A percentile compares a stretch with the other conserved stretches of the same genome.
phyloP scores from a whole-genome alignment of 2,113 vertebrate species.

The Hippocampus guttulatus region DNA sequence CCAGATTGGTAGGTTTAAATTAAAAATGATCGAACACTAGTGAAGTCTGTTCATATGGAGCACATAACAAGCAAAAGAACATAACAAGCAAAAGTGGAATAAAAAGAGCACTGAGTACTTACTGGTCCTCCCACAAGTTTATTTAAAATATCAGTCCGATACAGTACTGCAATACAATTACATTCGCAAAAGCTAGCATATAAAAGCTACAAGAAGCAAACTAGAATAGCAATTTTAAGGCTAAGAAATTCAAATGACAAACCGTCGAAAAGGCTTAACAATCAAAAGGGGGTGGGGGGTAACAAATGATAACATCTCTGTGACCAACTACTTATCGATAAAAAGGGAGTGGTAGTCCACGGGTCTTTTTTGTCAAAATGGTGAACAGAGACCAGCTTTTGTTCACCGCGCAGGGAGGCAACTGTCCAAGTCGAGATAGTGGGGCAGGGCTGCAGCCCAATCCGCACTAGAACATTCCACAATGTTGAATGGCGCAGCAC shows the following conservation, averaged over 20 bases:
- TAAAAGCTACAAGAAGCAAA: neutral
- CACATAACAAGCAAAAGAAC: neutral
- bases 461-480: conserved; percentile 66
- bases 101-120: neutral
- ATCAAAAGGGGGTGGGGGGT: neutral
- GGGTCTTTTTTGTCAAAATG: neutral
- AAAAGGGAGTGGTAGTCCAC: neutral
- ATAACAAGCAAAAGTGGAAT: neutral
- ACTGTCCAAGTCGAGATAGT: neutral
- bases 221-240: conserved; percentile 9
- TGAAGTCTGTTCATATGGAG: neutral
- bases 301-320: neutral
- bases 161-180: neutral
- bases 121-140: neutral
- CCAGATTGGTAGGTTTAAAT: neutral
- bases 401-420: neutral
- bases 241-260: conserved; percentile 1
- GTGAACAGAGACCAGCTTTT: neutral
- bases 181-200: conserved; percentile 36
- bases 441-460: conserved; percentile 49
- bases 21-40: neutral
- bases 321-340: neutral
- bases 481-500: conserved; percentile 35
- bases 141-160: neutral
- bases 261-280: conserved; percentile 11